Evolutionary conservation across 2,113 vertebrate genomes (phyloP), one percentile per base, ranked within the genome.

Genomic region (Aepyceros melampus): DNA sequence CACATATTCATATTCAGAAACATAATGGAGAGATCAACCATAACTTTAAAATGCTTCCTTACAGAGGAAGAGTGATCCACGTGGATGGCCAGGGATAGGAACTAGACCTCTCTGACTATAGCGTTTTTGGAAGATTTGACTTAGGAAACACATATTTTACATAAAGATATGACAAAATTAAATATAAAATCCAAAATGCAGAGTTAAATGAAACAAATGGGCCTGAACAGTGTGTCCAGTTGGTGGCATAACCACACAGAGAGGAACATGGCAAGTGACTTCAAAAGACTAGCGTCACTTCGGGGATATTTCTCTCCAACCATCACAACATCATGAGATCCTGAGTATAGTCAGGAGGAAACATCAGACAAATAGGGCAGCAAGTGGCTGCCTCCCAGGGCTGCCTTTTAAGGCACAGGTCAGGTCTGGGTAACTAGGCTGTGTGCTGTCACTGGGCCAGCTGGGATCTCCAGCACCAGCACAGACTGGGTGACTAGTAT

Each of bases 401-500:
- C 10, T 40, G 40, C 62, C 64, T 40, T 29, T 40, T 29, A 56
- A 84, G 51, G 53, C n/a, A 2, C n/a, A 40, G 23, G 53, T 27
- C n/a, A 85, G 55, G 25, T 43, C n/a, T 43, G 36, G 27, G 51
- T 15, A 19, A 29, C 29, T 6, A 40, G 2, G 58, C 11, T 29
- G 19, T 23, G 45, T 16, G 2, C 7, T 3, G 21, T 23, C 45
- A 5, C 53, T 5, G 9, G 17, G 17, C 51, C 64, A 47, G 40
- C 33, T 55, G 31, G 19, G 15, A 31, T 31, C 19, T 43, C 33
- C 2, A 6, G 21, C 0, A 0, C 14, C 2, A 0, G 43, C n/a
- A 91, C 27, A 31, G 25, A 79, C 3, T 9, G 33, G 21, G 31
- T 25, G 15, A 27, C 23, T 83, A 7, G 7, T 14, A 29, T 25